Evolutionary conservation across 2,797 vertebrate genomes (phyloP).

Genomic region (Tangara arthus): DNA sequence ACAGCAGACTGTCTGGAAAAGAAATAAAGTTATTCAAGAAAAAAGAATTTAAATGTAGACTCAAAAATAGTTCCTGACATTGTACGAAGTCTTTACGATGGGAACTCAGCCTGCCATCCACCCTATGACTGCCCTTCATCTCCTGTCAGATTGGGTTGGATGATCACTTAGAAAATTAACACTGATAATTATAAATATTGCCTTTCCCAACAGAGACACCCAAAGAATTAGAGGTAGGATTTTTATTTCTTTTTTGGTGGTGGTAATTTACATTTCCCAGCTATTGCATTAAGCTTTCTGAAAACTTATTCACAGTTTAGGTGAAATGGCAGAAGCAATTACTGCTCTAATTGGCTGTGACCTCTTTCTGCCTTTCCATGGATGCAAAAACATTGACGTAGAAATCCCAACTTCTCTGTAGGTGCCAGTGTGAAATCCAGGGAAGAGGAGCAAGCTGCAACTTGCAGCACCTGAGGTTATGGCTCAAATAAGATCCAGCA

Average conservation of each 20-base stretch:
- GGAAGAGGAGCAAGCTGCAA: not conserved
- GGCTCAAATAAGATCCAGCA: not conserved
- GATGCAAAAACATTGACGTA: accelerated
- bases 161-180: not conserved
- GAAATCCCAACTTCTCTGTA: not conserved
- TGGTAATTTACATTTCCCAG: not conserved
- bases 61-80: not conserved
- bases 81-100: not conserved
- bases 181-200: not conserved
- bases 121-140: not conserved
- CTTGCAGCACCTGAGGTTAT: not conserved
- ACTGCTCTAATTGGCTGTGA: not conserved
- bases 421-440: not conserved
- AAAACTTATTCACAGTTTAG: not conserved
- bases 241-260: not conserved
- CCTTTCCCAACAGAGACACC: not conserved
- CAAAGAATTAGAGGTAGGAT: not conserved
- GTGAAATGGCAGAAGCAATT: not conserved
- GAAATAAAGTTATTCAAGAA: not conserved
- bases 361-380: not conserved
- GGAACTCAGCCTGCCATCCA: not conserved
- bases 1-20: not conserved
- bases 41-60: not conserved
- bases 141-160: not conserved
- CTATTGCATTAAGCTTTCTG: not conserved